Base-by-base conservation (phyloP, 2,888 invertebrate genomes). In the Cosmopolites sordidus region DNA sequence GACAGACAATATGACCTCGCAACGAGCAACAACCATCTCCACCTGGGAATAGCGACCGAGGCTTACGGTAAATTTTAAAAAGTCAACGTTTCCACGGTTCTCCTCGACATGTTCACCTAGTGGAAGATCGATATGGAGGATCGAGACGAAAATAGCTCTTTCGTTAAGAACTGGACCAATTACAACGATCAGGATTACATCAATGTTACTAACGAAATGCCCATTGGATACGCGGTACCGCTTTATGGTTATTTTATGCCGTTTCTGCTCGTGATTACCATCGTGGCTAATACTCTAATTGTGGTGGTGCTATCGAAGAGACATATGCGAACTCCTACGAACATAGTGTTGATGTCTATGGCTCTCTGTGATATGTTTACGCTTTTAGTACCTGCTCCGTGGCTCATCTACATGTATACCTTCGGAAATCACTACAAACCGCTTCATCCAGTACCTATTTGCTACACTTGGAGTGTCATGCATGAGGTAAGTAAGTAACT, bases 361-460 rank as follows among this genome's bases (percentile, higher is more conserved):
- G 95, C 96, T 0, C 79, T 96, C 2, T 92, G 92, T 63, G 96
- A 96, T 75, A 89, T 94, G 85, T 84, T 94, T 72, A 96, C 95
- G 0, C 86, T 93, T 67, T 79, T 92, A 47, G 87, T 92, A 68
- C 92, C 93, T 0, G 87, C 92, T 0, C 93, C 93, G 0, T 92
- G 92, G 83, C 83, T 93, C 43, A 84, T 94, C 73, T 92, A 93
- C 71, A 90, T 92, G 86, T 93, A 91, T 76, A 90, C 92, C 1
- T 84, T 92, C 62, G 90, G 90, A 17, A 87, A 92, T 73, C 90
- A 92, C 70, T 84, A 86, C 73, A 89, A 90, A 67, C 89, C 87
- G 5, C 75, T 88, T 65, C 85, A 81, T 68, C 91, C 86, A 2
- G 80, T 83, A 4, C 79, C 81, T 58, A 85, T 87, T 55, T 93